phyloP scores from a whole-genome alignment of 2,113 vertebrate genomes.

The Damaliscus lunatus region DNA sequence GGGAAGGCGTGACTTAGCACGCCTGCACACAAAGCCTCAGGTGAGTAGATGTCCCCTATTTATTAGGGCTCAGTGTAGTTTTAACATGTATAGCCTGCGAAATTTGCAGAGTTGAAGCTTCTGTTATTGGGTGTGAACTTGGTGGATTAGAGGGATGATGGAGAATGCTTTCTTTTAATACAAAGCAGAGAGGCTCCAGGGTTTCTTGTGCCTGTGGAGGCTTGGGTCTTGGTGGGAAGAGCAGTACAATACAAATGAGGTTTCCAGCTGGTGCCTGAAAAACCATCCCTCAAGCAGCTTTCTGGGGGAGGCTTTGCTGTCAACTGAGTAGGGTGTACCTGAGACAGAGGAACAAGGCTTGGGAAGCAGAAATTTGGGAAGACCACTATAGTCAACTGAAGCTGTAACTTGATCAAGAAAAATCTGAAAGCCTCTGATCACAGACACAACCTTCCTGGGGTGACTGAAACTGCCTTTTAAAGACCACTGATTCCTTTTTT shows the following conservation, averaged over 20 bases:
- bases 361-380: background rate
- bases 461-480: background rate
- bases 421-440: background rate
- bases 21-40: fast-evolving
- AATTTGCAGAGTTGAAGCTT: background rate
- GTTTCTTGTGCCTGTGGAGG: background rate
- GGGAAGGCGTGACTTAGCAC: background rate
- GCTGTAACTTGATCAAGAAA: background rate
- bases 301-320: background rate
- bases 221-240: background rate
- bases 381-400: background rate
- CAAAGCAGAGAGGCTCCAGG: background rate
- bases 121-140: background rate
- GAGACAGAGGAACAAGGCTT: background rate
- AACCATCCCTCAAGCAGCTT: background rate
- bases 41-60: background rate
- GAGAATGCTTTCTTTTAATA: background rate
- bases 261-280: background rate
- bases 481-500: background rate
- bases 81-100: background rate
- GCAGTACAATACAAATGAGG: background rate
- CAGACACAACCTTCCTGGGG: background rate
- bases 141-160: background rate
- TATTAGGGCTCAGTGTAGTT: background rate
- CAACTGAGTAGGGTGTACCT: background rate